phyloP scores from a whole-genome alignment of 2,113 vertebrate genomes.

The Epinephelus lanceolatus region DNA sequence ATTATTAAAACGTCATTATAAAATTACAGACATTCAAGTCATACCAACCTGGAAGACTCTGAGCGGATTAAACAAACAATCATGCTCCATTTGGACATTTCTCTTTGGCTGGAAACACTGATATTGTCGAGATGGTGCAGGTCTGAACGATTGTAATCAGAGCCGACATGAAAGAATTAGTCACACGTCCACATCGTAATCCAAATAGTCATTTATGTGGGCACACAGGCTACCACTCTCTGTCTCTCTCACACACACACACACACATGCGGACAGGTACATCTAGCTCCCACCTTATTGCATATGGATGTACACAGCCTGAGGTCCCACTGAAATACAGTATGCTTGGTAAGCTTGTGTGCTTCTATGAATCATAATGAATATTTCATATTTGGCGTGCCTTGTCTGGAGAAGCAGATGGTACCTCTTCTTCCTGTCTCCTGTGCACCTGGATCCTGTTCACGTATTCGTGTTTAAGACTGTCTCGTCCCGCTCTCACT shows the following conservation, averaged over 20 bases:
- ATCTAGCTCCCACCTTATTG: constrained; percentile 39
- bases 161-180: constrained; percentile 60
- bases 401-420: constrained; percentile 75
- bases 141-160: constrained; percentile 20
- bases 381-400: constrained; percentile 73
- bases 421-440: constrained; percentile 60
- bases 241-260: constrained; percentile 25
- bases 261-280: constrained; percentile 32
- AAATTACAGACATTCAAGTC: not conserved
- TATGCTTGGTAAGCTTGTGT: constrained; percentile 44
- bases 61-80: not conserved
- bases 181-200: constrained; percentile 46
- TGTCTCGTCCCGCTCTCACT: constrained; percentile 21
- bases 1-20: not conserved
- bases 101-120: not conserved
- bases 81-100: not conserved
- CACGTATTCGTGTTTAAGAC: constrained; percentile 59
- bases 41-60: not conserved
- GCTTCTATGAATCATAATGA: constrained; percentile 71
- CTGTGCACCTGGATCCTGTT: constrained; percentile 70
- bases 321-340: constrained; percentile 42
- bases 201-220: constrained; percentile 43
- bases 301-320: constrained; percentile 61
- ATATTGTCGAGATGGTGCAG: not conserved
- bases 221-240: constrained; percentile 15